Evolutionary conservation across 2,113 vertebrate species (phyloP).

Genomic region (Dasypus novemcinctus): DNA sequence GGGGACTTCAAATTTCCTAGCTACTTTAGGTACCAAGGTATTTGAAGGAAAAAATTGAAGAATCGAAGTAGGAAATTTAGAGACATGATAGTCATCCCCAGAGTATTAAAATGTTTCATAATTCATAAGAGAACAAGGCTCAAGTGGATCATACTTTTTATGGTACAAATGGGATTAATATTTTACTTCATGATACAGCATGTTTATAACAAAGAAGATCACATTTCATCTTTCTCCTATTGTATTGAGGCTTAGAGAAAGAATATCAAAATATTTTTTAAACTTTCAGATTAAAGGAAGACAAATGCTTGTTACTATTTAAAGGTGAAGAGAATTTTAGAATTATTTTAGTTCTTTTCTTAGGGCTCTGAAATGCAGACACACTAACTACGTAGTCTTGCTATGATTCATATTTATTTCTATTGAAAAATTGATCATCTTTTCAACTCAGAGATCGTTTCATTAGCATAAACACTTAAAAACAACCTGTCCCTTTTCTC

Average conservation of each 20-base stretch:
- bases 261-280: conserved; percentile 20
- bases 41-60: conserved; percentile 37
- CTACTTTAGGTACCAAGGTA: conserved; percentile 31
- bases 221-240: conserved; percentile 7
- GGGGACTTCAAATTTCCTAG: conserved; percentile 44
- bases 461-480: neutral
- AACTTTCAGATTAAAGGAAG: conserved; percentile 24
- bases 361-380: neutral
- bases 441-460: neutral
- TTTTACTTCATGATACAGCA: conserved; percentile 38
- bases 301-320: conserved; percentile 55
- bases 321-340: conserved; percentile 68
- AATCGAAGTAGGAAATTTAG: conserved; percentile 74
- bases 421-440: conserved; percentile 9
- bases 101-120: conserved; percentile 79
- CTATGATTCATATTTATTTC: neutral
- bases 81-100: conserved; percentile 74
- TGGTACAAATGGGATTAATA: conserved; percentile 82
- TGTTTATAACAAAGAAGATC: conserved; percentile 34
- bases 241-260: neutral
- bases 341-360: conserved; percentile 48
- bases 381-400: neutral
- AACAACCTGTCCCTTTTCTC: neutral
- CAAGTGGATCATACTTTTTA: conserved; percentile 81
- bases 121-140: conserved; percentile 81